Base-by-base conservation (phyloP, 2,113 vertebrate species). In the Rhegmatorhina hoffmannsi region DNA sequence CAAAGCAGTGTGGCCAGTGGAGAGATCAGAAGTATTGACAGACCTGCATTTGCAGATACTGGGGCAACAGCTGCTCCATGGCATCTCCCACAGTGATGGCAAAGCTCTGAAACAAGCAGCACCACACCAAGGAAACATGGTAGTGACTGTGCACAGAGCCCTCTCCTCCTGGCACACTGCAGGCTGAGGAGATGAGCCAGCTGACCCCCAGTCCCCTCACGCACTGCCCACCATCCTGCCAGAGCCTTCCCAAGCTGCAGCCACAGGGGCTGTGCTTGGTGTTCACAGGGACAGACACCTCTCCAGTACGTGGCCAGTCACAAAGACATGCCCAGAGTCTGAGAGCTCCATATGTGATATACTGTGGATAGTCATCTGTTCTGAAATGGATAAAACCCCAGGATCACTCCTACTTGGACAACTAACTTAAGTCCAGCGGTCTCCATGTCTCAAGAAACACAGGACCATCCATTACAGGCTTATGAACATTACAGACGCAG, bases 321-420 rank as follows among this genome's bases (percentile, higher is more conserved):
- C 36, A 49, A 4, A 36, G 29, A 20, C 3, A 0, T 18, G 14
- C 25, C 33, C 52, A 0, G 0, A 79, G 26, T 14, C 50, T 2
- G 2, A 84, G 72, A 50, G 20, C 47, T 74, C 47, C 16, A 2
- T 6, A 2, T 14, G 15, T 9, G 38, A 66, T 10, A n/a, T 1
- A 16, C 12, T 6, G 6, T 23, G 52, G 43, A 58, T 18, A 26
- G 3, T 24, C 13, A 23, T 13, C 29, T 28, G 13, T 11, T 67
- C 43, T 43, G 44, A 78, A 87, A 63, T 0, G 4, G 46, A 7
- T 29, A 59, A 89, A 62, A 55, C 1, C 7, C 19, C 34, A 81
- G 34, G 33, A 50, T 33, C 23, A 28, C 24, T 52, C 75, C 73
- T 55, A 38, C 56, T 77, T 21, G 31, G 18, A 69, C 24, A 86